Base-by-base conservation (phyloP, 2,113 vertebrate genomes). In the Apeltes quadracus region DNA sequence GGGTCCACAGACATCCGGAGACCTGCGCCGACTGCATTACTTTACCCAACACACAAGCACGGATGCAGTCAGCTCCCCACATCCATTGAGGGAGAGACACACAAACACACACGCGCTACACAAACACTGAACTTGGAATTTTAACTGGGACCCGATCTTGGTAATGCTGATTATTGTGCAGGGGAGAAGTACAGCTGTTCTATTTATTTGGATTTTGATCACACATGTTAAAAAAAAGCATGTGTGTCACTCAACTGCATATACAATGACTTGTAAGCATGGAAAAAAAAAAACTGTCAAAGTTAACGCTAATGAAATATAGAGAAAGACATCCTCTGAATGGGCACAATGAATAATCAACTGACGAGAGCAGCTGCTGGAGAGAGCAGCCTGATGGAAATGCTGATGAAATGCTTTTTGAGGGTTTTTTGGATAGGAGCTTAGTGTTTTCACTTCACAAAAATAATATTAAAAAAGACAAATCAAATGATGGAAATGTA, bases 1-100 rank as follows among this genome's bases (percentile, higher is more conserved):
- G 95, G 95, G 94, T 95, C 94, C 82, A 77, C 73, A 87, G 88
- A 93, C 89, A 92, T 91, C 89, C 5, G 7, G 83, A 85, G 79
- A 88, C 87, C 86, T 81, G 69, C 83, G 73, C 69, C 65, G 81
- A 92, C 84, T 88, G 91, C 23, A 65, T 91, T 91, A 48, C 78
- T 75, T 86, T 72, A 48, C 76, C 48, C 15, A 46, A 62, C 34
- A 25, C 58, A 44, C 41, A 46, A 20, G 18, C 20, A 66, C 51
- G 55, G 46, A 57, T 25, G 7, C 22, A 54, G 34, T 43, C 46
- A 39, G 15, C 43, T 57, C 50, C 15, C 61, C 55, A 57, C 14
- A 78, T 43, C 23, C 43, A 58, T 13, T 25, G 22, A 25, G 29
- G 32, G 9, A 64, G 58, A 25, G 54, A 61, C 54, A 34, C 27